Percentiles rank a stretch among this genome's conserved stretches.
Evolutionary conservation across 1,140 invertebrate genomes (phyloP).

Genomic region (Drosophila malerkotliana): DNA sequence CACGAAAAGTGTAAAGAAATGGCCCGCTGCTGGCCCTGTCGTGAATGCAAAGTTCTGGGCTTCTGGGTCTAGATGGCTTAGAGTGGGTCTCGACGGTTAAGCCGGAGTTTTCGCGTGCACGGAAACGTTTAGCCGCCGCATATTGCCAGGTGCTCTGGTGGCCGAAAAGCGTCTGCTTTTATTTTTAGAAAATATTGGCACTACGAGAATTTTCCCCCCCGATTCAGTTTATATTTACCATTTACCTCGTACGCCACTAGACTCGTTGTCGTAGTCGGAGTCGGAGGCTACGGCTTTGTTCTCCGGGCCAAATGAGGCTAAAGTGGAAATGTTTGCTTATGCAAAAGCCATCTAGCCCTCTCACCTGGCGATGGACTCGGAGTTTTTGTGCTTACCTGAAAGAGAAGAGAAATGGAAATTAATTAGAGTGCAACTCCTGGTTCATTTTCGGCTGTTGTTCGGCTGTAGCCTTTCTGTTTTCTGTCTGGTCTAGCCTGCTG

Average conservation of each 20-base stretch:
- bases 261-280: neutral
- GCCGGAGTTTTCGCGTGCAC: slow-evolving; percentile 68
- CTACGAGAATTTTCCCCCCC: slow-evolving; percentile 32
- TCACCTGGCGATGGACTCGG: neutral
- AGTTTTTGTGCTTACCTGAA: slow-evolving; percentile 47
- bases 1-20: slow-evolving; percentile 79
- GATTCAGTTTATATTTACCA: slow-evolving; percentile 56
- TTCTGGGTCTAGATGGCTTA: neutral
- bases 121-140: slow-evolving; percentile 78
- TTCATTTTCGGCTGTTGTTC: neutral
- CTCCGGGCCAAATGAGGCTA: slow-evolving; percentile 11
- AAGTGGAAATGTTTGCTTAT: slow-evolving; percentile 37
- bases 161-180: slow-evolving; percentile 68
- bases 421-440: slow-evolving; percentile 38
- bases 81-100: slow-evolving; percentile 19
- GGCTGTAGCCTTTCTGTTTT: neutral
- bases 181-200: slow-evolving; percentile 81
- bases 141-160: slow-evolving; percentile 58
- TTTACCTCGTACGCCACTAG: slow-evolving; percentile 59
- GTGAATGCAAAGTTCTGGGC: slow-evolving; percentile 43
- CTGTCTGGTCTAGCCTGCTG: slow-evolving; percentile 8
- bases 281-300: slow-evolving; percentile 17
- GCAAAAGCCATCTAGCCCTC: slow-evolving; percentile 11
- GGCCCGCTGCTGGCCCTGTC: slow-evolving; percentile 43
- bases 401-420: slow-evolving; percentile 31